Evolutionary conservation across 2,888 invertebrate species (phyloP), one percentile per base, ranked within the genome.

Genomic region (Loripinus fragilis): DNA sequence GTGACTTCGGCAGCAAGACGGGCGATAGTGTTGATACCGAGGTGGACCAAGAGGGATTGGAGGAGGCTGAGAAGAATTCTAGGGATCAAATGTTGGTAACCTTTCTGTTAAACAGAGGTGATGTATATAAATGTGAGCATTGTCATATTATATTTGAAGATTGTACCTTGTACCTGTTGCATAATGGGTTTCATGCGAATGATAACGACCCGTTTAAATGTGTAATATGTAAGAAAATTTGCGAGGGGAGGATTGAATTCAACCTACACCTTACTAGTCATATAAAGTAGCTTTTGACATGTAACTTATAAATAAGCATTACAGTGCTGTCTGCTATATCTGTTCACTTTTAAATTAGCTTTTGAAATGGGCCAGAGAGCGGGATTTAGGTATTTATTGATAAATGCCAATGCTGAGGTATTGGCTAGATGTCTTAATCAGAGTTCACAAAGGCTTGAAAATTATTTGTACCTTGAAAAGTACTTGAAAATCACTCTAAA

Each of bases 121-220:
- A 89, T 71, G 89, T 90, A 12, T 90, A 90, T 80, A 88, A 91
- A 65, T 91, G 91, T 74, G 89, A 90, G 28, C 91, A 91, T 79
- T 91, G 91, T 73, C 89, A 89, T 81, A 91, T 91, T 75, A 88
- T 91, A 48, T 91, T 91, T 69, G 90, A 91, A 67, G 91, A 91
- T 75, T 91, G 90, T 76, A 89, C 91, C 2, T 81, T 90, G 33
- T 91, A 91, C 78, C 84, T 91, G 48, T 86, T 91, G 8, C 91
- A 91, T 83, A 91, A 91, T 71, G 91, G 91, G 48, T 91, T 91
- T 77, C 91, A 91, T 79, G 88, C 90, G 23, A 89, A 90, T 48
- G 90, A 91, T 75, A 86, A 82, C 2, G 90, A 91, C 66, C 91
- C 91, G 0, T 91, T 91, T 73, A 88, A 89, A 50, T 91, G 91